Evolutionary conservation across 1,140 invertebrate genomes (phyloP).

Genomic region (Harpegnathos saltator): DNA sequence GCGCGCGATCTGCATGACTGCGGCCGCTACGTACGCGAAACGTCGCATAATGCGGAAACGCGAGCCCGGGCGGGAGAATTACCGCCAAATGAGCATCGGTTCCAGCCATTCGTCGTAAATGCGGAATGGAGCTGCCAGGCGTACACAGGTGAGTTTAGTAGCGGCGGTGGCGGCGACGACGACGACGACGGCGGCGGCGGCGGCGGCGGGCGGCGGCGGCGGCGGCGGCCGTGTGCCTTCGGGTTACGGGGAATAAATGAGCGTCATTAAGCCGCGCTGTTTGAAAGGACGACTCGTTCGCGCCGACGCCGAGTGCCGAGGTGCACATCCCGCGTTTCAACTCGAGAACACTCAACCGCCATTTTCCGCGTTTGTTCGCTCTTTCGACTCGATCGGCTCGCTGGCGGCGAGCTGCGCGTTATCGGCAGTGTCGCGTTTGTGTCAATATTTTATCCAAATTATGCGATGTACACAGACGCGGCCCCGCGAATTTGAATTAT

Average conservation of each 20-base stretch:
- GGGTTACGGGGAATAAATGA: conserved; percentile 32
- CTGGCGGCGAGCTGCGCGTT: too few relatives aligned
- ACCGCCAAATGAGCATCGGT: conserved; percentile 61
- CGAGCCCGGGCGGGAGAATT: conserved; percentile 5
- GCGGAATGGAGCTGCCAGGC: conserved; percentile 39
- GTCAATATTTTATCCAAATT: too few relatives aligned
- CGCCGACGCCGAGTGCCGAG: neutral
- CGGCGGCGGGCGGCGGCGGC: too few relatives aligned
- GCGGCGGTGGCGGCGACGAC: neutral
- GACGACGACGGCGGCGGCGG: too few relatives aligned
- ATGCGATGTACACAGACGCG: too few relatives aligned
- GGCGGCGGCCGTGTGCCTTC: conserved; percentile 56
- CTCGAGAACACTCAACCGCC: conserved; percentile 28
- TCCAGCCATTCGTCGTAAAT: conserved; percentile 63
- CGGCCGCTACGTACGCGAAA: conserved; percentile 14
- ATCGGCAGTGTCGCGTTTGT: too few relatives aligned
- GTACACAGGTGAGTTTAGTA: conserved; percentile 18
- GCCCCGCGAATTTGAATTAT: too few relatives aligned
- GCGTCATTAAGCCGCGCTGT: conserved; percentile 27
- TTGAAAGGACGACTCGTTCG: conserved; percentile 48
- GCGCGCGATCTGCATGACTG: neutral
- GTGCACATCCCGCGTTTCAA: conserved; percentile 29
- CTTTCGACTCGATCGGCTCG: neutral
- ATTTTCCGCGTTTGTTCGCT: conserved; percentile 15
- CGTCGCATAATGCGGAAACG: conserved; percentile 53